Evolutionary conservation across 2,113 vertebrate genomes (phyloP), one percentile per base, ranked within the genome.

Genomic region (Engystomops pustulosus): DNA sequence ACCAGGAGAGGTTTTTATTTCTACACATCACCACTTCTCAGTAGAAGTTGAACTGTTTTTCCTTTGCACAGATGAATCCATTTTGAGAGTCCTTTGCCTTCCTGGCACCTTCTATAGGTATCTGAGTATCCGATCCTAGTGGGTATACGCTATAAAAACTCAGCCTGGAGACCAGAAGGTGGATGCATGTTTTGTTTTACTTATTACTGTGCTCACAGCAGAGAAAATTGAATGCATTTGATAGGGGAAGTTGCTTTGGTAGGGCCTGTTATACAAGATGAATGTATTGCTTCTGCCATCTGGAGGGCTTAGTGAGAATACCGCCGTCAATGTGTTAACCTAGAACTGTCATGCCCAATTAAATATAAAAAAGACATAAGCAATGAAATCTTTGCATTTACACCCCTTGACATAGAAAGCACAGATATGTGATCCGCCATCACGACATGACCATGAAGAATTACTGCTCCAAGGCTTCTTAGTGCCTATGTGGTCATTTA

Each of bases 261-360:
- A 53, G 41, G 47, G 23, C 45, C 30, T 79, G 62, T 79, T 83
- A 86, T 58, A 5, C 47, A 34, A 67, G 32, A 82, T 82, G 25
- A 79, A 80, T 65, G 84, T 65, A 86, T 47, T 87, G 65, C 51
- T 85, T 86, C 86, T 87, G 85, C 84, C 85, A 86, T 72, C 85
- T 88, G 71, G 82, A 89, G 80, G 76, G 32, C 76, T 85, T 80
- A 81, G 76, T 38, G 44, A 86, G 87, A 88, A 77, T 58, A 15
- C 30, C 62, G 44, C 77, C n/a, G n/a, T 2, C 20, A 6, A 18
- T 60, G 69, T 32, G 70, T 78, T 87, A 85, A 87, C 85, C 81
- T 72, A 85, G 81, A 85, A 85, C 12, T 81, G 9, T 84, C 87
- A 85, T 41, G 70, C 51, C 20, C 23, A 51, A 72, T 86, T 86